phyloP scores from a whole-genome alignment of 2,113 vertebrate genomes.

The Choloepus hoffmanni region DNA sequence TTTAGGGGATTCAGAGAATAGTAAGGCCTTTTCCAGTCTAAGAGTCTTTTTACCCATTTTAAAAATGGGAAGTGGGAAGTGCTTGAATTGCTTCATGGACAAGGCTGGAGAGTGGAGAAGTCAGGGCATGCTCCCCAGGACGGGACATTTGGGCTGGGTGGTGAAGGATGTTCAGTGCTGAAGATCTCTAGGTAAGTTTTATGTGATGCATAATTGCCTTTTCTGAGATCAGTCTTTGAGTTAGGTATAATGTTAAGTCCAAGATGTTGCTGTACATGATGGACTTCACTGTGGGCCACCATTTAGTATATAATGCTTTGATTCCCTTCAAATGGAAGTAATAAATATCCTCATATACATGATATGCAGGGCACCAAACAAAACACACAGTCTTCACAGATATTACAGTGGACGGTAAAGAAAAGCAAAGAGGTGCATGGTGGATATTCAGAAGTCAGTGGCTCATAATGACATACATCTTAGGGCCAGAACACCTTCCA shows the following conservation, averaged over 20 bases:
- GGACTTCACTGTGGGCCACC: not conserved
- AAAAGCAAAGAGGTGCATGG: not conserved
- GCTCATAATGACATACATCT: no score
- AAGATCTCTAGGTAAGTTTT: not conserved
- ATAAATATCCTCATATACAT: not conserved
- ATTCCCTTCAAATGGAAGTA: not conserved
- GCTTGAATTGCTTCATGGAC: not conserved
- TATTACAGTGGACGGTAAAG: not conserved
- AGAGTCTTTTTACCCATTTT: not conserved
- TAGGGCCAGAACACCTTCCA: not conserved
- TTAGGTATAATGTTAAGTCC: not conserved
- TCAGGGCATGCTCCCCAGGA: not conserved
- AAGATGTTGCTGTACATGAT: not conserved
- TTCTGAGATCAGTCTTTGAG: not conserved
- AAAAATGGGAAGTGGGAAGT: not conserved
- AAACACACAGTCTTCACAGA: not conserved
- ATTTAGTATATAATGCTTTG: not conserved
- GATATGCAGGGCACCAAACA: no score
- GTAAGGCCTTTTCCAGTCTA: not conserved
- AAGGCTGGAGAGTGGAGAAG: not conserved
- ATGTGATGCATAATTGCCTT: not conserved
- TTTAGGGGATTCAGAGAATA: slow-evolving; percentile 1
- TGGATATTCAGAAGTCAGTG: not conserved
- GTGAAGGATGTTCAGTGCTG: not conserved
- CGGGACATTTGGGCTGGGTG: not conserved